Conservation (phyloP, 2,113 vertebrate species). For the Caracal caracal region DNA sequence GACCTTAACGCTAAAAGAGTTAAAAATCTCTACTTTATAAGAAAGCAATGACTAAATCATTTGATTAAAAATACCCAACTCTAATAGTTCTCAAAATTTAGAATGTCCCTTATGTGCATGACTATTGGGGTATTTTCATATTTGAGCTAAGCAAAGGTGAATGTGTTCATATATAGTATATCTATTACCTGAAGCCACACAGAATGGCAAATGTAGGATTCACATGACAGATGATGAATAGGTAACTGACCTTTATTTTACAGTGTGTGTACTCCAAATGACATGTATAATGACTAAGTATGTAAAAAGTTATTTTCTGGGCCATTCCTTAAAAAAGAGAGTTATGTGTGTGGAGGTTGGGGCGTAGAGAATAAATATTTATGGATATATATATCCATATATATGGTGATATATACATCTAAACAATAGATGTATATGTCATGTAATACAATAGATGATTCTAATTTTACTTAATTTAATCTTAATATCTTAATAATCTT, state of each 20-base stretch:
- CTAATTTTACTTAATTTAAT: conserved; percentile 5
- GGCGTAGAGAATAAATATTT: neutral
- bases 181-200: neutral
- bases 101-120: neutral
- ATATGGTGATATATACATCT: no score
- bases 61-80: neutral
- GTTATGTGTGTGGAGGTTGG: neutral
- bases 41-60: neutral
- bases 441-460: neutral
- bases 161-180: neutral
- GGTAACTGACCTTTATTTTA: neutral
- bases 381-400: no score
- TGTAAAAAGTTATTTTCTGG: neutral
- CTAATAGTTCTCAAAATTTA: neutral
- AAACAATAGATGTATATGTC: no score
- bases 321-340: neutral
- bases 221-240: neutral
- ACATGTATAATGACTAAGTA: neutral
- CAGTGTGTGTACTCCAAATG: neutral
- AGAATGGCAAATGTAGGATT: neutral
- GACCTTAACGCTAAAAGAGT: conserved; percentile 20
- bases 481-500: neutral
- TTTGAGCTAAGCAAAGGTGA: neutral
- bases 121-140: neutral
- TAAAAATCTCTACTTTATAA: neutral